Evolutionary conservation across 2,113 vertebrate genomes (phyloP), one percentile per base, ranked within the genome.

Genomic region (Oreochromis aureus): DNA sequence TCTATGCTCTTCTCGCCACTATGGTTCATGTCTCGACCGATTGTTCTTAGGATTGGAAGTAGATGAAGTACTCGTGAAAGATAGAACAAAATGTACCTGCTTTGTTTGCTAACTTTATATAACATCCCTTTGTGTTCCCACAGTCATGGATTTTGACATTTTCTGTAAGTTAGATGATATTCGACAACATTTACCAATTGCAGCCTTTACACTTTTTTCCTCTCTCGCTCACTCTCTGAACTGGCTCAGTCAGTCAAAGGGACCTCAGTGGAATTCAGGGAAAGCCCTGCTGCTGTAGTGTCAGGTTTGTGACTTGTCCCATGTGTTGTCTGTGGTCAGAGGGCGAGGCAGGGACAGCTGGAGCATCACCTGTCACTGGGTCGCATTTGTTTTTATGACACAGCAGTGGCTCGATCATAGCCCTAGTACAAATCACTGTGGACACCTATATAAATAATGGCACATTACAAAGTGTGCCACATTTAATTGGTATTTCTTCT

Each of bases 341-440:
- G 61, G 85, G 86, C 13, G 85, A 61, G 30, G 81, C 54, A 16
- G 81, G 87, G 89, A 92, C 95, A 96, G 94, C 95, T 96, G 95
- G 87, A 58, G 78, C 81, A 13, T 95, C 95, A 95, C 92, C 94
- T 96, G 94, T 94, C 93, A 69, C 83, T 53, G 69, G 61, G 88
- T 95, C 93, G 91, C 90, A 91, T 92, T 88, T 56, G 58, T 90
- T 88, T 87, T 32, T 87, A 71, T 82, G 91, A 89, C 86, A 86
- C 88, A 91, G 85, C 73, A 82, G 78, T 27, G 63, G 81, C 34
- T 69, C 36, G 71, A 80, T 44, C 76, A 80, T 66, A n/a, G n/a
- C 10, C 56, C 19, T 11, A 69, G 11, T 78, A 11, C 80, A 81
- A 36, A 15, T 7, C 58, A 66, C 7, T 66, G 36, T 63, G 39